phyloP scores from a whole-genome alignment of 2,888 invertebrate genomes.

The Lapara coniferarum region DNA sequence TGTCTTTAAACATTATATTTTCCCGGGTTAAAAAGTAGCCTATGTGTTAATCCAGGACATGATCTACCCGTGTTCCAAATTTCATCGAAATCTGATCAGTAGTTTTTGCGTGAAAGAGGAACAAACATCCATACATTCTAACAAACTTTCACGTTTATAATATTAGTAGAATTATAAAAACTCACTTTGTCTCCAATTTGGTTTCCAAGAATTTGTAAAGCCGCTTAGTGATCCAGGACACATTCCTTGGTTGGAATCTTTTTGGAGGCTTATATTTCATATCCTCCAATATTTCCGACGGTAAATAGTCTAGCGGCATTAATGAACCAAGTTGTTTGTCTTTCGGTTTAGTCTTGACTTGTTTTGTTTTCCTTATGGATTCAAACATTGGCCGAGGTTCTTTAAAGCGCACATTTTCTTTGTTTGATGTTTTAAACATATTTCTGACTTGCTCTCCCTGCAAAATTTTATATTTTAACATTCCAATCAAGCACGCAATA shows the following conservation, averaged over 20 bases:
- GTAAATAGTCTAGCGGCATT: constrained; percentile 48
- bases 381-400: constrained; percentile 49
- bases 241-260: constrained; percentile 63
- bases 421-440: constrained; percentile 46
- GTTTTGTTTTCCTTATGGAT: constrained; percentile 35
- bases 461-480: constrained; percentile 23
- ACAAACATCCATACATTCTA: too few species aligned
- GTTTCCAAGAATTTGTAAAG: constrained; percentile 70
- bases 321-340: constrained; percentile 42
- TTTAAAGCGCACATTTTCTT: constrained; percentile 49
- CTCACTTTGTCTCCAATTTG: constrained; percentile 72
- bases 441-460: constrained; percentile 60
- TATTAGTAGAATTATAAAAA: too few species aligned
- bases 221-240: constrained; percentile 71
- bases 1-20: too few species aligned
- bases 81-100: too few species aligned
- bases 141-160: too few species aligned
- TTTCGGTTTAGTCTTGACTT: constrained; percentile 43
- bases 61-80: too few species aligned
- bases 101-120: too few species aligned
- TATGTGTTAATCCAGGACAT: too few species aligned
- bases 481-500: too few species aligned
- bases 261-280: constrained; percentile 74
- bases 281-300: constrained; percentile 61
- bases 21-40: too few species aligned